A percentile compares a stretch with the other conserved stretches of the same genome.
Evolutionary conservation across 2,888 invertebrate genomes (phyloP).

Genomic region (Cancer borealis): DNA sequence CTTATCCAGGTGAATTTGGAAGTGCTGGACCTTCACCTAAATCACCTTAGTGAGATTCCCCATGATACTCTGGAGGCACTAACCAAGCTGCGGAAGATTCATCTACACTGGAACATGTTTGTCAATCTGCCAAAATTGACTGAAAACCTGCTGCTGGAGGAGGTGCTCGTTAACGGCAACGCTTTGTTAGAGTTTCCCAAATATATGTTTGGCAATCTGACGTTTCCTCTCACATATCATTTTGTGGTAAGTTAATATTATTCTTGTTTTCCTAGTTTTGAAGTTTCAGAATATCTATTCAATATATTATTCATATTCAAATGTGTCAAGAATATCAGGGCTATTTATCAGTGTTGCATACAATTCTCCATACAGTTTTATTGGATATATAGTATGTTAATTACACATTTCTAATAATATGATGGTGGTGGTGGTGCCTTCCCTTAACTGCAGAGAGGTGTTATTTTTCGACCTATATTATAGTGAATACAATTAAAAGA

Average conservation of each 20-base stretch:
- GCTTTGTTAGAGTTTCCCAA: slow-evolving; percentile 63
- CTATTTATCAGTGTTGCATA: no score
- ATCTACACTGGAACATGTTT: slow-evolving; percentile 66
- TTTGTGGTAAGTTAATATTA: slow-evolving; percentile 60
- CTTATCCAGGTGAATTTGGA: slow-evolving; percentile 57
- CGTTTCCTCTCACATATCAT: slow-evolving; percentile 66
- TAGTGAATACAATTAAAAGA: no score
- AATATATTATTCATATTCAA: no score
- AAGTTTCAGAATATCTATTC: no score
- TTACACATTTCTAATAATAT: no score
- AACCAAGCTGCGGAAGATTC: slow-evolving; percentile 3
- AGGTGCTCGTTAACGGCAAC: slow-evolving; percentile 66
- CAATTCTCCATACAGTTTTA: no score
- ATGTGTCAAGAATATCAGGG: no score
- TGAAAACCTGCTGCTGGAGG: slow-evolving; percentile 56
- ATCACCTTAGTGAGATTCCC: slow-evolving; percentile 58
- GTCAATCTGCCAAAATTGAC: slow-evolving; percentile 46
- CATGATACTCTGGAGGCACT: slow-evolving; percentile 50
- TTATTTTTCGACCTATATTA: no score
- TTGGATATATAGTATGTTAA: no score
- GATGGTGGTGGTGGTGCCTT: no score
- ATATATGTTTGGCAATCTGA: slow-evolving; percentile 61
- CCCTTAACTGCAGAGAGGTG: no score
- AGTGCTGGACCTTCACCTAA: slow-evolving; percentile 65
- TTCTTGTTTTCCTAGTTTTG: neutral